Conservation (phyloP, 2,797 vertebrate genomes). For the Microctenopoma steveboyesi region DNA sequence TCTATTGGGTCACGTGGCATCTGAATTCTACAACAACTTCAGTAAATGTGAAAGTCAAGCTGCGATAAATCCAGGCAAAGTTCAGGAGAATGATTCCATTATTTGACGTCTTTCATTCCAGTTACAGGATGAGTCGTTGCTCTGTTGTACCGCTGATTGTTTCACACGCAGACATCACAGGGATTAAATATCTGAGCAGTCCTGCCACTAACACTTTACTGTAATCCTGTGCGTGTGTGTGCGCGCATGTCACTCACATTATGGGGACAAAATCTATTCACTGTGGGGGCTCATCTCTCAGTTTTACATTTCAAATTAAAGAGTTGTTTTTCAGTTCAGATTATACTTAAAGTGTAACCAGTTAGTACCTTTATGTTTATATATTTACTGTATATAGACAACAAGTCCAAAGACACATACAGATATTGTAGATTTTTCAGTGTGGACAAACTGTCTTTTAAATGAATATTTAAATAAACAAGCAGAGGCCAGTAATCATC, state of each 20-base stretch:
- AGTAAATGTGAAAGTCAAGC: slow-evolving; percentile 46
- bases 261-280: neutral
- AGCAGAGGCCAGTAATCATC: no score
- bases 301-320: no score
- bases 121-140: slow-evolving; percentile 63
- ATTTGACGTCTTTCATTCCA: slow-evolving; percentile 44
- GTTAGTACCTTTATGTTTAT: no score
- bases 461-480: no score
- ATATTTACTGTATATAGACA: no score
- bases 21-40: slow-evolving; percentile 33
- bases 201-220: slow-evolving; percentile 34
- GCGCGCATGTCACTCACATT: neutral
- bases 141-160: slow-evolving; percentile 59
- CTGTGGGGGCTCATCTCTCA: neutral
- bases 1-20: slow-evolving; percentile 27
- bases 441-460: no score
- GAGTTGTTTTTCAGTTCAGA: no score
- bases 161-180: slow-evolving; percentile 54
- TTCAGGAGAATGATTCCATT: slow-evolving; percentile 64
- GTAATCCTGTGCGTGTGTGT: slow-evolving; percentile 35
- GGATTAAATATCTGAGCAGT: slow-evolving; percentile 55
- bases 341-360: no score
- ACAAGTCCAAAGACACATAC: no score
- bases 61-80: slow-evolving; percentile 57
- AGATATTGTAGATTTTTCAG: no score